Evolutionary conservation across 2,113 vertebrate genomes (phyloP), one percentile per base, ranked within the genome.

Genomic region (Siphamia tubifer): DNA sequence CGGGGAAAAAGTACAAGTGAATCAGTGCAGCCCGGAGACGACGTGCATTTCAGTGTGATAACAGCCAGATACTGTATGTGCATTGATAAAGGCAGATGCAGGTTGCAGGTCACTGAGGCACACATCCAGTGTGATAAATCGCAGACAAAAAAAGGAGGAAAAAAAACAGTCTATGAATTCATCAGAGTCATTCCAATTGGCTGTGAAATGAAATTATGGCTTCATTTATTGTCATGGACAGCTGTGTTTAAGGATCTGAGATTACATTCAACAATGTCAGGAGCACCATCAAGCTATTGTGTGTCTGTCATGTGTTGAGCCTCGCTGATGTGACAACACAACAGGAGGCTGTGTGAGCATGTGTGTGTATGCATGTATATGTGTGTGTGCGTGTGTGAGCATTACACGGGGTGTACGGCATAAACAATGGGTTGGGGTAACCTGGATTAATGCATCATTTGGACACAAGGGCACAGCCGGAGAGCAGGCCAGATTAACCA

Each of bases 361-460:
- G 39, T 45, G 40, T 43, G 11, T 53, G 48, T 31, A 47, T 40
- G 61, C 25, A 54, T 15, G 34, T 49, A 38, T 31, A 42, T 28
- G 16, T 42, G 39, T 11, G 43, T 13, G 70, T 8, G 47, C 13
- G 57, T 9, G 15, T 6, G 15, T 15, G 39, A 3, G 43, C 8
- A 25, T 40, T 47, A 65, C 23, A 8, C 36, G 49, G 43, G 32
- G 36, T 57, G 64, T 20, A 32, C 60, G 51, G 68, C 36, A 62
- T 75, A 73, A 84, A 89, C 70, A 86, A 76, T 70, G 23, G 64
- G 35, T 43, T 32, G 54, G 80, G 56, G 58, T 77, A 84, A 87
- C 85, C 79, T 79, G 79, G 81, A 82, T 85, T 79, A 86, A 88
- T 79, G 72, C 81, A 84, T 87, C 40, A 83, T 86, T 75, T 77